Base-by-base conservation (phyloP, 2,797 vertebrate genomes). In the Thunnus albacares region DNA sequence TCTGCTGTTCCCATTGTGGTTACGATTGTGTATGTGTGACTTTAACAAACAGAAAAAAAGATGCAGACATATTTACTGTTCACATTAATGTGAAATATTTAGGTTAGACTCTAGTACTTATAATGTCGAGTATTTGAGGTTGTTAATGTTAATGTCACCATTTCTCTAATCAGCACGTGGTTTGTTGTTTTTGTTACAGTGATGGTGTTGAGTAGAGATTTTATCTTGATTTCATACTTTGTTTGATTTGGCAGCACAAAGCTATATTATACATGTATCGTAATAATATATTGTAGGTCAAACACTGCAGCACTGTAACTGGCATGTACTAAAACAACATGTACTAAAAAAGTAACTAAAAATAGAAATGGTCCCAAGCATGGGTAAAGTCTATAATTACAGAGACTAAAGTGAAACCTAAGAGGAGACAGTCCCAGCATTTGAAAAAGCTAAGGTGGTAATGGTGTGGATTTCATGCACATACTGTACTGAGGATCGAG, bases 381-480 rank as follows among this genome's bases (percentile, higher is more conserved):
- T 18, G 6, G 61, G 17, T 62, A 14, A 49, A 60, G 20, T n/a
- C 15, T 20, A 45, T 52, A 59, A 59, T 41, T 26, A 55, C 55
- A 62, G 38, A 38, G 7, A 35, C 30, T 20, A 1, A 24, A 18
- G 6, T 22, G 28, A 62, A 66, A 63, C 47, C 83, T 58, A 47
- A 56, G 51, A 35, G 18, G 8, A 60, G 30, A 49, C 28, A 28
- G 14, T n/a, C 5, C n/a, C 47, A 41, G 56, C 58, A 69, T 75
- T 71, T 71, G 6, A 38, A 74, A 15, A n/a, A 75, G 70, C 69
- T 76, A 22, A 63, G 51, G 63, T 35, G 22, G 24, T 53, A 38
- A 81, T 60, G 43, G 51, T 43, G 57, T 74, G 68, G 24, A 84
- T 87, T 73, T 77, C 60, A 65, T 58, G 59, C 72, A 68, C 47